Base-by-base conservation (phyloP, 2,888 invertebrate species). In the Agonum fuliginosum region DNA sequence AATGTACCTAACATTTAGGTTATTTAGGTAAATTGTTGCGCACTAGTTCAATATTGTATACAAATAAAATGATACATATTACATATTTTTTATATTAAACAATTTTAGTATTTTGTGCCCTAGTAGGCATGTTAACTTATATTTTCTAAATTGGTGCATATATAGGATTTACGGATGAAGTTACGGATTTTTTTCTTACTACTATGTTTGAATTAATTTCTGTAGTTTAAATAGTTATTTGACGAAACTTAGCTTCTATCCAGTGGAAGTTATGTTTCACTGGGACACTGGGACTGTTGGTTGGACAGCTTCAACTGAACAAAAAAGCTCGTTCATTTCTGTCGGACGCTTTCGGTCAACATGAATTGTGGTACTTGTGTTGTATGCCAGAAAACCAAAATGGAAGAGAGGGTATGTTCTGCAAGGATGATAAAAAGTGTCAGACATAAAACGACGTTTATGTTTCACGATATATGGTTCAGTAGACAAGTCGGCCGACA, bases 361-460 rank as follows among this genome's bases (percentile, higher is more conserved):
- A 81, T 82, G 83, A 83, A 82, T 81, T 82, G 81, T 81, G 81
- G 81, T 80, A 80, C 79, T 80, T 82, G 82, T 83, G 81, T 82
- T 82, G 81, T 81, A 80, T 78, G 81, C 82, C 82, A 82, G 82
- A 82, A 81, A 83, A 81, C 82, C 83, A 82, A 82, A 83, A 82
- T 82, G 80, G 82, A 82, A 81, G 82, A 81, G 81, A 82, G 81
- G 82, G 82, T 81, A 82, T 82, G 82, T 80, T 79, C 82, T 81
- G 79, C 80, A 80, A 80, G 73, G 79, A 81, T 81, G 82, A 82
- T 83, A 84, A 83, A 84, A 84, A 84, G 82, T 80, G 80, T 78
- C 81, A 80, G 80, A 81, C 83, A 83, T 82, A 83, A 84, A 83
- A 83, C 81, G 80, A 81, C 82, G 82, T 83, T 82, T 81, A 82